phyloP scores from a whole-genome alignment of 2,888 invertebrate genomes.

The Xanthorhoe designata region DNA sequence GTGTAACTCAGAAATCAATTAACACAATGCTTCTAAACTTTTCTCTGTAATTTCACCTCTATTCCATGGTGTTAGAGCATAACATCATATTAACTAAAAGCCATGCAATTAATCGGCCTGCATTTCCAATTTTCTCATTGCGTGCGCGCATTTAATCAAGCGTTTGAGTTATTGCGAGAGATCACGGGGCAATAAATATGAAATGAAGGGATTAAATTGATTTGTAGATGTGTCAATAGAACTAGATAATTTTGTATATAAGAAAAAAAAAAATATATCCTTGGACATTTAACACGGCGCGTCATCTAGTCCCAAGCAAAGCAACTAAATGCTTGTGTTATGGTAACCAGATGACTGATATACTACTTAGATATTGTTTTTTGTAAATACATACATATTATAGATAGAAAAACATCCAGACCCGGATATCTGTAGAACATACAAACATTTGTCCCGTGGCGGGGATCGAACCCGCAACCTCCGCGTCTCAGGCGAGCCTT shows the following conservation, averaged over 20 bases:
- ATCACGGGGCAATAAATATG: conserved; percentile 29
- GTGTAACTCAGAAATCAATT: conserved; percentile 28
- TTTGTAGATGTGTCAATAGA: not conserved
- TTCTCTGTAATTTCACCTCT: conserved; percentile 5
- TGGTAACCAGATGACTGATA: too few species aligned
- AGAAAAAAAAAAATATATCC: too few species aligned
- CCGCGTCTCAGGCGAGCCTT: too few species aligned
- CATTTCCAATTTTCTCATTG: conserved; percentile 39
- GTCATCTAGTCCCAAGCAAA: too few species aligned
- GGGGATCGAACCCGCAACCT: too few species aligned
- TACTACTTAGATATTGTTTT: too few species aligned
- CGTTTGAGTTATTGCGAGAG: conserved; percentile 32
- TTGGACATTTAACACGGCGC: too few species aligned
- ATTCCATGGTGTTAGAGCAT: conserved; percentile 1
- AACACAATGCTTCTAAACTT: not conserved
- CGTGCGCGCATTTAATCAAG: conserved; percentile 30
- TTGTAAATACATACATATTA: too few species aligned
- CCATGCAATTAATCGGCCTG: conserved; percentile 40
- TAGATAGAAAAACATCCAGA: too few species aligned
- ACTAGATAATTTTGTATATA: not conserved
- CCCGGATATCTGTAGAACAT: too few species aligned
- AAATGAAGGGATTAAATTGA: conserved; percentile 2
- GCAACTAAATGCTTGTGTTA: too few species aligned
- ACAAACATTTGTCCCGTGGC: too few species aligned
- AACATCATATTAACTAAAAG: conserved; percentile 9